Conservation (phyloP, 2,797 vertebrate genomes). For the Sebastes oblongus region DNA sequence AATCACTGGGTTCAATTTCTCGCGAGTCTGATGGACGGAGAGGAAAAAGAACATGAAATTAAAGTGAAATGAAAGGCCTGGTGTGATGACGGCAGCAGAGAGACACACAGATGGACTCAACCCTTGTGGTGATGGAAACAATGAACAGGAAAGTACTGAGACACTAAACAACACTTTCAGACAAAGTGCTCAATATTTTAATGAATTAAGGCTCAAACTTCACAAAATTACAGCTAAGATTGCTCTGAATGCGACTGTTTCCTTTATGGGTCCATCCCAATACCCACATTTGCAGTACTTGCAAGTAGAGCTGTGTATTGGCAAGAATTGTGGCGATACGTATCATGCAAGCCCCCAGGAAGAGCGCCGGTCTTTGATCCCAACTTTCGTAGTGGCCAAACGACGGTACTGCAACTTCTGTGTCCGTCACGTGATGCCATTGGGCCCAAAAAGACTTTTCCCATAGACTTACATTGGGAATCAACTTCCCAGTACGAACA, state of each 20-base stretch:
- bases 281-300: not conserved
- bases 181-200: not conserved
- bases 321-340: too few species aligned
- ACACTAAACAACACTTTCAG: not conserved
- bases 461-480: too few species aligned
- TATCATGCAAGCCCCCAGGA: too few species aligned
- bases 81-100: not conserved
- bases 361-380: too few species aligned
- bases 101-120: not conserved
- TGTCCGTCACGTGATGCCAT: too few species aligned
- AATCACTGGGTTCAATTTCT: slow-evolving; percentile 35
- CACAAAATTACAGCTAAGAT: not conserved
- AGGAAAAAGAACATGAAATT: not conserved
- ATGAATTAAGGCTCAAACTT: not conserved
- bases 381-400: too few species aligned
- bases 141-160: not conserved
- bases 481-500: too few species aligned
- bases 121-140: not conserved
- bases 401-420: too few species aligned
- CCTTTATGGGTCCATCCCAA: not conserved
- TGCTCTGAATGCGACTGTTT: not conserved
- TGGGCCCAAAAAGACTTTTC: too few species aligned
- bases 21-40: not conserved
- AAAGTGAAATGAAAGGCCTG: not conserved
- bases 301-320: not conserved